Evolutionary conservation across 2,113 vertebrate species (phyloP), one percentile per base, ranked within the genome.

Genomic region (Rhinichthys klamathensis): DNA sequence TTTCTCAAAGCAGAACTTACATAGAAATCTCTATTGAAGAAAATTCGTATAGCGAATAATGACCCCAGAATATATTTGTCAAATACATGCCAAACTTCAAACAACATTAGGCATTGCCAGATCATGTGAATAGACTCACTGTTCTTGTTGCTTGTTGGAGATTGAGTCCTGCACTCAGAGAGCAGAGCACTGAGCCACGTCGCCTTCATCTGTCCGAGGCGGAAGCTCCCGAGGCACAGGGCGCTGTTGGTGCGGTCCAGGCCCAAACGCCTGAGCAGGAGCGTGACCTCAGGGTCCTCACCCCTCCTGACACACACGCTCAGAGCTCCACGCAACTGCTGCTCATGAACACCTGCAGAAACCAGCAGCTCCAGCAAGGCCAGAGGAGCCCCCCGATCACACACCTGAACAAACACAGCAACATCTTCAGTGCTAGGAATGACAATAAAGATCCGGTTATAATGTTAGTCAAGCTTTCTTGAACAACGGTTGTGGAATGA

Each of bases 201-300:
- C 12, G 97, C 94, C 32, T 99, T 96, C 15, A 99, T 92, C 79
- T 89, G 94, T 13, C 97, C 96, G 60, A 99, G 94, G 23, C 96
- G 90, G 89, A 98, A 97, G 83, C 97, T 96, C 56, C 98, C 97
- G 46, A 99, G 95, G 85, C 98, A 98, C 81, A 99, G 96, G 76
- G 97, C 96, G 41, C 93, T 95, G 92, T 97, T 98, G 89, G 95
- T 90, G 6, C 94, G 89, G 89, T 99, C 97, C 89, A 99, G 92
- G 13, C 96, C 97, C 54, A 99, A 96, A 2, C 96, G 96, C 87
- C 90, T 94, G 81, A 99, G 92, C 6, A 97, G 93, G 82, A 99
- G 93, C 61, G 97, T 95, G 88, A 98, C 94, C 0, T 94, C 89
- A 0, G 95, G 94, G 56, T 96, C 95, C 7, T 98, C 94, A 1